Percentiles rank a stretch among this genome's conserved stretches.
phyloP scores from a whole-genome alignment of 2,113 vertebrate genomes.

The Irena cyanogastra region DNA sequence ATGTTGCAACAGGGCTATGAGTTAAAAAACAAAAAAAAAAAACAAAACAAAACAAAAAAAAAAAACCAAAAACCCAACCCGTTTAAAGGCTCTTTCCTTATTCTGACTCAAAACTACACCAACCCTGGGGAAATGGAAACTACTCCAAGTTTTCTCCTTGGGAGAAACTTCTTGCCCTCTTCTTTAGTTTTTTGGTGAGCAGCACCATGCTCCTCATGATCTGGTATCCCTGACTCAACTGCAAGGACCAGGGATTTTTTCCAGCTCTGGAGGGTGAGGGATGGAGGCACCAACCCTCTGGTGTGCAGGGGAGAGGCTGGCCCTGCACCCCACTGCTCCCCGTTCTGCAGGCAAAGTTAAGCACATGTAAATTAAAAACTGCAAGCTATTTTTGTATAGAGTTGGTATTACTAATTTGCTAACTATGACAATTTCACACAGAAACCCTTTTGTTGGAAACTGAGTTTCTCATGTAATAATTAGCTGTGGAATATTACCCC shows the following conservation, averaged over 20 bases:
- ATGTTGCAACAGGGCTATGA: not conserved
- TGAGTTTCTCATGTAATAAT: conserved; percentile 97
- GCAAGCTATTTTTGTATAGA: conserved; percentile 71
- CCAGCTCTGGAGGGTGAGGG: not conserved
- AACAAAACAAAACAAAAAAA: too few species aligned
- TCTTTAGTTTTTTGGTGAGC: not conserved
- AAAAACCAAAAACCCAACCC: too few species aligned
- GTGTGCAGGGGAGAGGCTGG: not conserved
- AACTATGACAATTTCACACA: conserved; percentile 88
- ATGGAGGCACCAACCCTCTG: not conserved
- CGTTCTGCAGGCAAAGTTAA: conserved; percentile 59
- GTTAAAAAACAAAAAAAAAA: not conserved
- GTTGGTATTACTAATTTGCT: conserved; percentile 83
- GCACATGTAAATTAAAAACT: conserved; percentile 68
- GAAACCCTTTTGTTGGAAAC: conserved; percentile 84
- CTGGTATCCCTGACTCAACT: not conserved
- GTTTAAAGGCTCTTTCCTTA: not conserved
- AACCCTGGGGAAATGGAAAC: not conserved
- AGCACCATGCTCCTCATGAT: not conserved
- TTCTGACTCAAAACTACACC: not conserved
- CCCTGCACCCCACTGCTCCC: not conserved
- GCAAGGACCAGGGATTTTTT: not conserved
- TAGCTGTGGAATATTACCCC: conserved; percentile 93
- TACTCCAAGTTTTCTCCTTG: not conserved
- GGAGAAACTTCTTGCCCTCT: not conserved